These are phyloP conservation scores for Clupea harengus DNA, from an alignment of 2,113 vertebrate genomes.

Conservation along the genomic window DNA sequence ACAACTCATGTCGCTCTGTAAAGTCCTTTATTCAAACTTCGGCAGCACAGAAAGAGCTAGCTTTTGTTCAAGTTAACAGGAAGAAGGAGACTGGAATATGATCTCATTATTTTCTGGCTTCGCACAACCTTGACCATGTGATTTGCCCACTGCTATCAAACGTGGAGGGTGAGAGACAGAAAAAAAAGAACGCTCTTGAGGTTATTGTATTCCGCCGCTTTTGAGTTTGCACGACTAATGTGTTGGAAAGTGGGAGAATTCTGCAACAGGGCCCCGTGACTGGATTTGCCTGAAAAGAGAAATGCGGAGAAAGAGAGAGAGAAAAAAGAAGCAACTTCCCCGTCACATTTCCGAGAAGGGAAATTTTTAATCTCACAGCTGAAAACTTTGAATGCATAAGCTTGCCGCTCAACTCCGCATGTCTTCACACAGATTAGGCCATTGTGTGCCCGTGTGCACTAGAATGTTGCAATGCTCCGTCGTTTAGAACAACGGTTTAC, in stretches of 20 bases:
- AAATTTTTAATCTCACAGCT: conserved; percentile 72
- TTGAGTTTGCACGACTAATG: conserved; percentile 75
- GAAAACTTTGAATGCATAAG: conserved; percentile 69
- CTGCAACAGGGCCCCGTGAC: conserved; percentile 59
- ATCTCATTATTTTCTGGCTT: conserved; percentile 76
- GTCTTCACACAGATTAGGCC: conserved; percentile 50
- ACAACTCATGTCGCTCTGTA: conserved; percentile 68
- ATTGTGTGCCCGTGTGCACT: conserved; percentile 23
- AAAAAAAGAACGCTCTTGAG: conserved; percentile 55
- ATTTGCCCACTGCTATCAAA: conserved; percentile 65
- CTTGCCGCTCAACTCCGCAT: conserved; percentile 56
- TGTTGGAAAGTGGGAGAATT: conserved; percentile 70
- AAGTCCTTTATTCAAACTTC: conserved; percentile 67
- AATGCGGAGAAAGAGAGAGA: conserved; percentile 37
- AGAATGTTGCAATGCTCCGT: conserved; percentile 25
- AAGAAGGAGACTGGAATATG: conserved; percentile 68
- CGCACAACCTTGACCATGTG: conserved; percentile 68
- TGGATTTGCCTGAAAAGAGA: conserved; percentile 68
- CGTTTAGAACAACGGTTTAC: conserved; percentile 29
- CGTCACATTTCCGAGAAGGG: conserved; percentile 58
- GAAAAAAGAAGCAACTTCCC: conserved; percentile 48
- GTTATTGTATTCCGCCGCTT: conserved; percentile 71
- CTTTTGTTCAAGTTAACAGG: conserved; percentile 65
- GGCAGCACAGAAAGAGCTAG: conserved; percentile 54
- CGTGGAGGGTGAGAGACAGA: conserved; percentile 46